Conservation (phyloP, 1,140 invertebrate species). For the Alviniconcha marisindica region DNA sequence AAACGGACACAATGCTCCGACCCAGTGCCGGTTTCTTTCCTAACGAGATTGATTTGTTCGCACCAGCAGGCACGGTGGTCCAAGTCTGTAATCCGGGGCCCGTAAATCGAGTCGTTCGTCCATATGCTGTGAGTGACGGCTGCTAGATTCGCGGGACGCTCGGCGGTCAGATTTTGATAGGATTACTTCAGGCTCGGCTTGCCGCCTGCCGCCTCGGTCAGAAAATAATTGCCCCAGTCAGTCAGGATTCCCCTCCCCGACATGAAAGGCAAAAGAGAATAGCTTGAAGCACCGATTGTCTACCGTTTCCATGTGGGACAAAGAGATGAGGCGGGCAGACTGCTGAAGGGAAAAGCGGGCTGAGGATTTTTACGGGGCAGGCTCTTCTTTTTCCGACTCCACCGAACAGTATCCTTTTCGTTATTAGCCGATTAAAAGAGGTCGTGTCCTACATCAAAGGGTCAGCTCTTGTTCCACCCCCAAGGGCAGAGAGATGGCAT, state of each 20-base stretch:
- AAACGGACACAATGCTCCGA: slow-evolving; percentile 13
- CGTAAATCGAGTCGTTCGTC: neutral
- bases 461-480: neutral
- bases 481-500: neutral
- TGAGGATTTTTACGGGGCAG: neutral
- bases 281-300: slow-evolving; percentile 15
- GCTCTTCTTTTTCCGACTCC: neutral
- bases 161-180: slow-evolving; percentile 12
- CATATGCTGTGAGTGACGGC: neutral
- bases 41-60: slow-evolving; percentile 19
- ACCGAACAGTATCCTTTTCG: neutral
- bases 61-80: neutral
- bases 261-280: neutral
- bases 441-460: neutral
- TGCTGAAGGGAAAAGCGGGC: neutral
- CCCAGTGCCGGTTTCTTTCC: neutral
- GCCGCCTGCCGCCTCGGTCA: neutral
- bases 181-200: slow-evolving; percentile 3
- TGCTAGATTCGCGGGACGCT: neutral
- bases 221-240: slow-evolving; percentile 1
- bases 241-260: too few relatives aligned
- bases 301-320: neutral
- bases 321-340: neutral
- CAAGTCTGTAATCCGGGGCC: neutral
- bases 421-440: neutral